Conservation (phyloP, 2,113 vertebrate genomes). For the Gambusia affinis region DNA sequence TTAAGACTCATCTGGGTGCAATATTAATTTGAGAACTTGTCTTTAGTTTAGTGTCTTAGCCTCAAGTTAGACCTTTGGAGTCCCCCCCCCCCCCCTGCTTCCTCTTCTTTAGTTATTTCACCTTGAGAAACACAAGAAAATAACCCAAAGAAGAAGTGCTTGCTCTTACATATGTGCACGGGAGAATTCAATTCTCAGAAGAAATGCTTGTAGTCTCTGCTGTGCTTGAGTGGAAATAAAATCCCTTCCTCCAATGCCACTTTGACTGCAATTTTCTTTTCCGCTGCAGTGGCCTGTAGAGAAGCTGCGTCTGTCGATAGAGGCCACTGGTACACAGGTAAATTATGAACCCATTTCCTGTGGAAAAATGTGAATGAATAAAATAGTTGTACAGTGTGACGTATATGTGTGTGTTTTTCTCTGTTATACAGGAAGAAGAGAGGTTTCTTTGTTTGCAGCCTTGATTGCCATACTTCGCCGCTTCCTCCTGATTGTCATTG, state of each 20-base stretch:
- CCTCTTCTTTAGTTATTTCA: background rate
- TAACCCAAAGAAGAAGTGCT: background rate
- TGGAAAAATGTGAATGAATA: conserved; percentile 3
- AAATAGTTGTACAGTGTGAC: conserved; percentile 3
- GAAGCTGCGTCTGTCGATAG: conserved; percentile 13
- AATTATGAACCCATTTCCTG: conserved; percentile 1
- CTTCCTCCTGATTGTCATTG: conserved; percentile 28
- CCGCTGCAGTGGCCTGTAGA: conserved; percentile 64
- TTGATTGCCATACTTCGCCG: conserved; percentile 13
- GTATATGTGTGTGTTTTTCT: conserved; percentile 25
- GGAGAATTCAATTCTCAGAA: conserved; percentile 26
- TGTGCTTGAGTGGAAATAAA: conserved; percentile 13
- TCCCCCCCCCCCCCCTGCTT: background rate
- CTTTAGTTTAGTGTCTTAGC: conserved; percentile 57
- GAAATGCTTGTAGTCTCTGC: conserved; percentile 26
- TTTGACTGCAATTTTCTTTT: conserved; percentile 31
- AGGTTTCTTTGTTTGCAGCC: conserved; percentile 20
- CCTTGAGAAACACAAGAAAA: conserved; percentile 9
- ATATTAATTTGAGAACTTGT: conserved; percentile 69
- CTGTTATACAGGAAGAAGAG: conserved; percentile 52
- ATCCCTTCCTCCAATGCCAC: conserved; percentile 24
- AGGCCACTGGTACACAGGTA: conserved; percentile 34
- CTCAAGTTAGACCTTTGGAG: conserved; percentile 43
- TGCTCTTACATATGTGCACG: conserved; percentile 23
- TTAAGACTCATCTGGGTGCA: conserved; percentile 74